Percentiles rank a stretch among this genome's conserved stretches.
Conservation (phyloP, 2,113 vertebrate genomes). For the Naja naja region DNA sequence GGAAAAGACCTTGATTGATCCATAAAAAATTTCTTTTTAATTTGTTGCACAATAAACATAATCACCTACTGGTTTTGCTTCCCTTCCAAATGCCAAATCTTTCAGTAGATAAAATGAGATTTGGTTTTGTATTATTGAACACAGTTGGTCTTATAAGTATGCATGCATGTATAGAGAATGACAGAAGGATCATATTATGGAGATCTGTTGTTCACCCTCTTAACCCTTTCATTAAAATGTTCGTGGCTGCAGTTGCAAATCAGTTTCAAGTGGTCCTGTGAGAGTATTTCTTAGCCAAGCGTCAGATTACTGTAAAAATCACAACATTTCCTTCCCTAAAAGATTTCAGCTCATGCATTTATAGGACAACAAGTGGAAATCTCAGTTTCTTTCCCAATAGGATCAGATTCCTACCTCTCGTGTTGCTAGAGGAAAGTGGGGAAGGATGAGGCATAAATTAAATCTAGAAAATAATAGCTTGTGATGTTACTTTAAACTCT, state of each 20-base stretch:
- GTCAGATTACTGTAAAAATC: conserved; percentile 7
- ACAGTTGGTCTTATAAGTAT: not conserved
- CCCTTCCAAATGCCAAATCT: too few relatives aligned
- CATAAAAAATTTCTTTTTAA: not conserved
- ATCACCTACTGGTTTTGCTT: not conserved
- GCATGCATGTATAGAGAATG: not conserved
- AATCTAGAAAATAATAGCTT: not conserved
- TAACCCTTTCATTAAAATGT: not conserved
- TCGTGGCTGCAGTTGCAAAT: not conserved
- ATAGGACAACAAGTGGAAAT: conserved; percentile 20
- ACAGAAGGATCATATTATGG: not conserved
- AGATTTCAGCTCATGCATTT: conserved; percentile 15
- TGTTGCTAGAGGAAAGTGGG: conserved; percentile 7
- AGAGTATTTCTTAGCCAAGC: conserved; percentile 13
- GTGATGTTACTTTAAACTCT: not conserved
- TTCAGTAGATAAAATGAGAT: not conserved
- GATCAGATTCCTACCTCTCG: not conserved
- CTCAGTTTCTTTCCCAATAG: not conserved
- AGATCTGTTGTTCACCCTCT: not conserved
- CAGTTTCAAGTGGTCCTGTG: not conserved
- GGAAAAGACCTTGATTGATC: not conserved
- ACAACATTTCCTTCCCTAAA: conserved; percentile 13
- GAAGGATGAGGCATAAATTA: conserved; percentile 3
- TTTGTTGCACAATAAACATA: not conserved
- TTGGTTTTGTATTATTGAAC: not conserved